These are phyloP conservation scores for Archips crataeganus DNA, from an alignment of 2,888 invertebrate genomes.

Conservation along the genomic window DNA sequence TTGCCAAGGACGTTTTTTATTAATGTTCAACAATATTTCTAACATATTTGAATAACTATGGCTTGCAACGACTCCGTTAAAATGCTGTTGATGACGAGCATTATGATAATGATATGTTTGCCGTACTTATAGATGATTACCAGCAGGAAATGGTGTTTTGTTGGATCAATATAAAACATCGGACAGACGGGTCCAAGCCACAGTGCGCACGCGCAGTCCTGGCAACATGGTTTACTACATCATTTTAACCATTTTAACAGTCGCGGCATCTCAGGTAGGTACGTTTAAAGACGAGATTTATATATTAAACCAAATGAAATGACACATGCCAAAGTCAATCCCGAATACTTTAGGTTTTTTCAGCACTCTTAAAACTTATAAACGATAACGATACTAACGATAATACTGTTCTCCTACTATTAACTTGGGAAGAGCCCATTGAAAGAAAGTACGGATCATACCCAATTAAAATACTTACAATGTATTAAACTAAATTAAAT, in stretches of 20 bases:
- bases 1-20: constrained; percentile 5
- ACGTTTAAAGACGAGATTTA: not conserved
- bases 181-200: not conserved
- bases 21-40: not conserved
- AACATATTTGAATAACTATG: constrained; percentile 13
- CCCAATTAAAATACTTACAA: no score
- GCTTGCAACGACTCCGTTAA: constrained; percentile 7
- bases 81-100: not conserved
- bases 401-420: no score
- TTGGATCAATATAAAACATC: constrained; percentile 33
- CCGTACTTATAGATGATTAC: constrained; percentile 22
- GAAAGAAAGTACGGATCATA: no score
- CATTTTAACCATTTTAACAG: constrained; percentile 15
- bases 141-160: constrained; percentile 37
- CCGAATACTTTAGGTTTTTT: not conserved
- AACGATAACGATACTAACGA: no score
- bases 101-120: constrained; percentile 30
- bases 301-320: no score
- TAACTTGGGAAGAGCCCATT: no score
- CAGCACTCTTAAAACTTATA: no score
- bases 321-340: no score
- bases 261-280: constrained; percentile 30
- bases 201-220: constrained; percentile 12
- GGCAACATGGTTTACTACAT: constrained; percentile 21
- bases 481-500: no score